Evolutionary conservation across 2,888 invertebrate species (phyloP).

Genomic region (Tigriopus californicus): DNA sequence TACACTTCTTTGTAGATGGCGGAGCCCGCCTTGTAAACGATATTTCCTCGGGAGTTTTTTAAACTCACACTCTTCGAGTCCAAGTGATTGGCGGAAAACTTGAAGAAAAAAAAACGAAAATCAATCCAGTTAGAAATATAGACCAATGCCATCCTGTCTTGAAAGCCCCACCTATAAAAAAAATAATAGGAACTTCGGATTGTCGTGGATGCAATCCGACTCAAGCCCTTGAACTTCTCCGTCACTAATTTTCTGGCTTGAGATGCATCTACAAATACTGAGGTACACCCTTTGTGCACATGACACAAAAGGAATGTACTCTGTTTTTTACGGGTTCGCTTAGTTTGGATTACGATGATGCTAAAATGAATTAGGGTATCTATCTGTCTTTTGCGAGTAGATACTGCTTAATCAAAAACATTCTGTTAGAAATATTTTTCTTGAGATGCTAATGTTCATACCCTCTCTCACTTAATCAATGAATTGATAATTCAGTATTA

Average conservation of each 20-base stretch:
- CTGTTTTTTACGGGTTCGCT: not conserved
- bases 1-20: constrained; percentile 3
- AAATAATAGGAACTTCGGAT: not conserved
- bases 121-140: not conserved
- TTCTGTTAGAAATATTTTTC: too few species aligned
- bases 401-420: too few species aligned
- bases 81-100: constrained; percentile 3
- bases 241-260: not conserved
- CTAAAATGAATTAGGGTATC: too few species aligned
- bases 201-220: too few species aligned
- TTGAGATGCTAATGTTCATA: too few species aligned
- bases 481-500: too few species aligned
- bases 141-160: not conserved
- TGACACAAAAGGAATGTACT: not conserved
- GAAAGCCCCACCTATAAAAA: not conserved
- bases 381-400: too few species aligned
- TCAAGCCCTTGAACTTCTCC: not conserved
- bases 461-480: too few species aligned
- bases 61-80: constrained; percentile 1
- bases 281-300: not conserved
- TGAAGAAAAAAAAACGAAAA: not conserved
- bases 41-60: constrained; percentile 12
- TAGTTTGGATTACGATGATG: not conserved
- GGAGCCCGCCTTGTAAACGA: not conserved
- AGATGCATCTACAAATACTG: not conserved